These are phyloP conservation scores for Drosophila greeni DNA, from an alignment of 2,888 invertebrate species.

Conservation along the genomic window DNA sequence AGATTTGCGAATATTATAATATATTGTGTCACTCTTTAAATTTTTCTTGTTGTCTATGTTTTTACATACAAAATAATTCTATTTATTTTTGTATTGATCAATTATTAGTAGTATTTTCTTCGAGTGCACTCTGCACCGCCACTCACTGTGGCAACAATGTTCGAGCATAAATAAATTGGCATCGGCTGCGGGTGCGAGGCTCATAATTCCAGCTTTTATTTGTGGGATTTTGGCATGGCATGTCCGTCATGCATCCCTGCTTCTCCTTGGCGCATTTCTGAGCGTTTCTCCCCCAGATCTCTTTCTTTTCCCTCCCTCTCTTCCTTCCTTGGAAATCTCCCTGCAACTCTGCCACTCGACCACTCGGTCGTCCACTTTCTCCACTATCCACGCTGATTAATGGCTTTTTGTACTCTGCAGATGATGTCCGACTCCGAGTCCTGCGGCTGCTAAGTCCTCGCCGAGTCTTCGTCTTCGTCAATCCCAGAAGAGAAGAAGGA, in stretches of 20 bases:
- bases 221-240: constrained; percentile 71
- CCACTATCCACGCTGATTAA: constrained; percentile 64
- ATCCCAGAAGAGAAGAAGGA: not conserved
- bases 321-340: constrained; percentile 28
- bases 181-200: constrained; percentile 49
- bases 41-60: too few species aligned
- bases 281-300: not conserved
- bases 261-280: not conserved
- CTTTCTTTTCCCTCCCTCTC: too few species aligned
- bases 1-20: too few species aligned
- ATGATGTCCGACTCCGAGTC: constrained; percentile 47
- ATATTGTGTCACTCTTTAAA: too few species aligned
- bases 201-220: constrained; percentile 75
- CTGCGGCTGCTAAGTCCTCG: constrained; percentile 14
- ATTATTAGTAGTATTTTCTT: not conserved
- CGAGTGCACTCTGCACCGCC: constrained; percentile 15
- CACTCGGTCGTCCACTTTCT: constrained; percentile 4
- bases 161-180: constrained; percentile 72
- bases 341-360: constrained; percentile 27
- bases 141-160: constrained; percentile 67
- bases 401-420: constrained; percentile 54
- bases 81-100: not conserved
- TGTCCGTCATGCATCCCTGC: constrained; percentile 62
- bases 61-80: too few species aligned
- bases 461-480: not conserved